Base-by-base conservation (phyloP, 2,797 vertebrate species). In the Dicrostonyx torquatus region DNA sequence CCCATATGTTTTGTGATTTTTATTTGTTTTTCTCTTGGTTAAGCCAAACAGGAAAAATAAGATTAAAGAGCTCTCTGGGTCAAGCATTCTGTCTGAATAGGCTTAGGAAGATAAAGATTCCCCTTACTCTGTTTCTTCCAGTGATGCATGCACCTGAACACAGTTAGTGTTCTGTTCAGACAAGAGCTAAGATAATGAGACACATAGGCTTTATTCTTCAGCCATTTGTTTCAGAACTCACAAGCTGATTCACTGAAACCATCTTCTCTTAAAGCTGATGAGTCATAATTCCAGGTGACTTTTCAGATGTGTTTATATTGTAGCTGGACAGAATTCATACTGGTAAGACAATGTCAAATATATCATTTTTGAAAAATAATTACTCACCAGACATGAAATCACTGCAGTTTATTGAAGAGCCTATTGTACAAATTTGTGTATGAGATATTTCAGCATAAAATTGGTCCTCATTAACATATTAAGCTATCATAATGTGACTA, bases 21-120 rank as follows among this genome's bases (percentile, higher is more conserved):
- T 20, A n/a, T 83, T 40, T 17, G n/a, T 60, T 90, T 64, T 91
- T 29, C 18, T 91, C 66, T 85, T 88, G 9, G 34, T 94, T 95
- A 94, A 95, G 50, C 85, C 82, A 76, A 76, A 73, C 20, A 93
- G 53, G 48, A 94, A 96, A 95, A 17, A 87, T 87, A 55, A 87
- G 40, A 72, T 92, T 92, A 89, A 34, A 92, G 58, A 87, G 11
- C 6, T 85, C 14, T 53, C 40, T 79, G 26, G n/a, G 68, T 95
- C 82, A 93, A 91, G n/a, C 18, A 83, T 84, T 31, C 76, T 72
- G 13, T 87, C 62, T 79, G 4, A 95, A 14, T 93, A 94, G 29
- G 5, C 20, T 90, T 94, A 55, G 31, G n/a, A 87, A 22, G 22
- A 60, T 84, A 84, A 88, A 77, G 31, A 76, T 83, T 86, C 43